Evolutionary conservation across 2,113 vertebrate genomes (phyloP).

Genomic region (Amazona guildingii): DNA sequence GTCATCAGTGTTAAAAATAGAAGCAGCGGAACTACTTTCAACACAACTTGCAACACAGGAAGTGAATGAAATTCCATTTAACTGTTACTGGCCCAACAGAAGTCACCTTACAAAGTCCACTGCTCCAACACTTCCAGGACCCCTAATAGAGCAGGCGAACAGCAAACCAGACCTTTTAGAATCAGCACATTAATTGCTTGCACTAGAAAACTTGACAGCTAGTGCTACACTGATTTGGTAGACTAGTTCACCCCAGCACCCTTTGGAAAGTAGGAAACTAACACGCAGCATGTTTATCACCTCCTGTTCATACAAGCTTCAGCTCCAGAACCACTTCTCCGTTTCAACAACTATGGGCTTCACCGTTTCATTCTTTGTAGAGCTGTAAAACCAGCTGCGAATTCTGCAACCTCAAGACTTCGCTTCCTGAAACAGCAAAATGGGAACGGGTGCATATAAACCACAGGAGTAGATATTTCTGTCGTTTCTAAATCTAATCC

Average conservation of each 20-base stretch:
- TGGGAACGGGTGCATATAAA: not conserved
- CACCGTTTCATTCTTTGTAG: not conserved
- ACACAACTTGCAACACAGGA: constrained; percentile 71
- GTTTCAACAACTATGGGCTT: not conserved
- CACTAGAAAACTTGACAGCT: not conserved
- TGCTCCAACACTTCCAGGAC: not conserved
- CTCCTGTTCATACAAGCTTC: not conserved
- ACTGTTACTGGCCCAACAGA: constrained; percentile 38
- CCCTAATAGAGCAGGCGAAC: not conserved
- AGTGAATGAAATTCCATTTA: constrained; percentile 69
- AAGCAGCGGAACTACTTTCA: constrained; percentile 67
- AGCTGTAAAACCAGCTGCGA: not conserved
- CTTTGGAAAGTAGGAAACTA: not conserved
- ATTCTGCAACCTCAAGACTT: not conserved
- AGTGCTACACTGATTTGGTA: not conserved
- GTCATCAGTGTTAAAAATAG: constrained; percentile 70
- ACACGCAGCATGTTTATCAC: not conserved
- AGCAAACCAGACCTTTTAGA: not conserved
- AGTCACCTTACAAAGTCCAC: not conserved
- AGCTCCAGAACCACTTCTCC: not conserved
- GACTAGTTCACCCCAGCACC: not conserved
- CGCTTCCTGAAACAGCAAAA: not conserved
- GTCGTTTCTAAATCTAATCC: not conserved
- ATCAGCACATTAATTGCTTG: not conserved
- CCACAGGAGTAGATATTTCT: not conserved